These are phyloP conservation scores for Borostomias antarcticus DNA, from an alignment of 2,797 vertebrate species.

Conservation along the genomic window DNA sequence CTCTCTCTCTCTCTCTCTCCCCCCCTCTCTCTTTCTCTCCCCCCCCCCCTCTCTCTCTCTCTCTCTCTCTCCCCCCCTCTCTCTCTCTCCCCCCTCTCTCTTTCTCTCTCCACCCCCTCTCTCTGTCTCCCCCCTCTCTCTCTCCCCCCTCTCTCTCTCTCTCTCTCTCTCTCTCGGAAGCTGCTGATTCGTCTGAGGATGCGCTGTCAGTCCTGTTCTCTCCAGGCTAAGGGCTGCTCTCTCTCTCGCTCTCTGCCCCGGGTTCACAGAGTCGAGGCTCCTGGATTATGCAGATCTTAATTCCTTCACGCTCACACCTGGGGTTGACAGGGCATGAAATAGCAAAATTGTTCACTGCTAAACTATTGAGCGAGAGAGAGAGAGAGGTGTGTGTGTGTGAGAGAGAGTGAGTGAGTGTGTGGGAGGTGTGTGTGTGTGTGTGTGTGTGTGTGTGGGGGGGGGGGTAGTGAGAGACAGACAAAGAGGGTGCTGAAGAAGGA, in stretches of 20 bases:
- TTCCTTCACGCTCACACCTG: slow-evolving; percentile 70
- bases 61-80: not conserved
- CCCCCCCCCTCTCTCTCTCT: not conserved
- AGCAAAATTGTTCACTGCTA: slow-evolving; percentile 64
- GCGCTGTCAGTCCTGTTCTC: slow-evolving; percentile 58
- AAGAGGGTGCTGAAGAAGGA: not conserved
- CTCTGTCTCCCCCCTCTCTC: not conserved
- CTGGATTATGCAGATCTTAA: slow-evolving; percentile 76
- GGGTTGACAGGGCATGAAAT: slow-evolving; percentile 77
- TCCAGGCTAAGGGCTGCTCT: slow-evolving; percentile 54
- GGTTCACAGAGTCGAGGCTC: slow-evolving; percentile 58
- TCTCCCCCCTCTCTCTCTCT: not conserved
- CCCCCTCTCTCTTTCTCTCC: not conserved
- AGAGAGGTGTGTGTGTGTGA: no score
- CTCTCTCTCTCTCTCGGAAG: not conserved
- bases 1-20: slow-evolving; percentile 8
- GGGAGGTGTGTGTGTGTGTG: slow-evolving; percentile 18
- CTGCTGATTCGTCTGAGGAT: slow-evolving; percentile 63
- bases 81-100: not conserved
- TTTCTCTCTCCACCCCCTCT: not conserved
- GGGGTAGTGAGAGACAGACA: slow-evolving; percentile 10
- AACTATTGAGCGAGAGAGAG: slow-evolving; percentile 46
- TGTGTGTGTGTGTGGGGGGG: not conserved
- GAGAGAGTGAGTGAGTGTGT: slow-evolving; percentile 11
- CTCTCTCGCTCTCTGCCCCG: slow-evolving; percentile 39